Evolutionary conservation across 2,113 vertebrate genomes (phyloP), one percentile per base, ranked within the genome.

Genomic region (Furnarius figulus): DNA sequence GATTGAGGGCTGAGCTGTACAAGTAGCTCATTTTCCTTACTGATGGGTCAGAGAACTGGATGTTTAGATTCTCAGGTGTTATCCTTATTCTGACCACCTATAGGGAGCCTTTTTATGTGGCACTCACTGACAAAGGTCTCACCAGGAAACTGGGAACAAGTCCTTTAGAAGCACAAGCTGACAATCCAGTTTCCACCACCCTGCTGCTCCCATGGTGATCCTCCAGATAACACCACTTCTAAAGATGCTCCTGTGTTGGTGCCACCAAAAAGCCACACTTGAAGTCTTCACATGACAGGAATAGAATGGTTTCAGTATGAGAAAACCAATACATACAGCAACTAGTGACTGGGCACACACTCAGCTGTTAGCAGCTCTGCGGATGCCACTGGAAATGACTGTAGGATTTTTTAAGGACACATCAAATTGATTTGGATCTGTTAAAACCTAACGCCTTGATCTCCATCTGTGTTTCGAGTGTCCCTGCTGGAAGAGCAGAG

Each of bases 381-480:
- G 6, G 78, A 52, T 95, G 89, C 78, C 42, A 28, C 95, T 95
- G 93, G 85, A 95, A 96, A 95, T 85, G 90, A 85, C 93, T 93
- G 75, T 22, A 68, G 88, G 93, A 93, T 78, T 94, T 95, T 86
- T 94, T 95, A 90, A 96, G 93, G 92, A 95, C 91, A 90, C 85
- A 92, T 88, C 85, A 94, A 84, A 84, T 68, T 81, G 92, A 92
- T 88, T 96, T 86, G 90, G 92, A 96, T 80, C 87, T 96, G 93
- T 94, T 88, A 84, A 94, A 96, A 67, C 76, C 79, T 12, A 83
- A 74, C 11, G 30, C 87, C 90, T 95, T 88, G 68, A 92, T 89
- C 79, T 95, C 93, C 88, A 92, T 96, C 90, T 96, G 96, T 88
- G 92, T 93, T 96, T 93, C 65, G 6, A 90, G 92, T 86, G 73